A percentile compares a stretch with the other conserved stretches of the same genome.
Conservation (phyloP, 2,113 vertebrate species). For the Ceuthmochares aereus region DNA sequence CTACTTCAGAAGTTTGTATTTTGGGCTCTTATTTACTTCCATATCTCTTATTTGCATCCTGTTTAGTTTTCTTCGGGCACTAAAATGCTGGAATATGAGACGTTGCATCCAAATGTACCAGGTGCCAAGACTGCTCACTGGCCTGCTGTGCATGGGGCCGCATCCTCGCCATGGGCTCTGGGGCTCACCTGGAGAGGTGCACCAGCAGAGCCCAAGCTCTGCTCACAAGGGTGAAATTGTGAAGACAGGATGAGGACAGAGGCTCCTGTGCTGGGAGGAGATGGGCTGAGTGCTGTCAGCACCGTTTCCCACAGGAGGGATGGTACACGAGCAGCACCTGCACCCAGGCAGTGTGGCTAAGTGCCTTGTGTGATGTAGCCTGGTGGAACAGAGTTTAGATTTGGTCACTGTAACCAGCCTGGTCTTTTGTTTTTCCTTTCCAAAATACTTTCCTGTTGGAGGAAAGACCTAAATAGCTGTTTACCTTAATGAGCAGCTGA, state of each 20-base stretch:
- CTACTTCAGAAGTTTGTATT: background rate
- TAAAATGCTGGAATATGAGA: background rate
- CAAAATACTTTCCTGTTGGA: background rate
- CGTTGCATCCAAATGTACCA: no score
- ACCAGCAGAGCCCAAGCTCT: rapidly evolving
- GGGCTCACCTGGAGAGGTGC: background rate
- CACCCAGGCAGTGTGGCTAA: background rate
- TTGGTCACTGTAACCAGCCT: background rate
- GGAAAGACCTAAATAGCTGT: background rate
- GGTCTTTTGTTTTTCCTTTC: background rate
- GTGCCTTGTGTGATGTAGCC: background rate
- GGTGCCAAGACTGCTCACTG: background rate
- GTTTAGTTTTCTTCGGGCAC: background rate
- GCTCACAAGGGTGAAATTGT: background rate
- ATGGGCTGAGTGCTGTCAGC: rapidly evolving
- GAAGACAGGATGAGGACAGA: background rate
- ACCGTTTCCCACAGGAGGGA: background rate
- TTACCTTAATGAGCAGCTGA: background rate
- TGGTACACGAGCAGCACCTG: rapidly evolving
- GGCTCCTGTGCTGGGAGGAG: background rate
- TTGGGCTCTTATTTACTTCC: background rate
- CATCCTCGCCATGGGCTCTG: rapidly evolving
- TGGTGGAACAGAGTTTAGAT: background rate
- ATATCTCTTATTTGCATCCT: background rate
- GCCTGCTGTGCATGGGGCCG: rapidly evolving